Conservation (phyloP, 2,797 vertebrate species). For the Sebastes taczanowskii region DNA sequence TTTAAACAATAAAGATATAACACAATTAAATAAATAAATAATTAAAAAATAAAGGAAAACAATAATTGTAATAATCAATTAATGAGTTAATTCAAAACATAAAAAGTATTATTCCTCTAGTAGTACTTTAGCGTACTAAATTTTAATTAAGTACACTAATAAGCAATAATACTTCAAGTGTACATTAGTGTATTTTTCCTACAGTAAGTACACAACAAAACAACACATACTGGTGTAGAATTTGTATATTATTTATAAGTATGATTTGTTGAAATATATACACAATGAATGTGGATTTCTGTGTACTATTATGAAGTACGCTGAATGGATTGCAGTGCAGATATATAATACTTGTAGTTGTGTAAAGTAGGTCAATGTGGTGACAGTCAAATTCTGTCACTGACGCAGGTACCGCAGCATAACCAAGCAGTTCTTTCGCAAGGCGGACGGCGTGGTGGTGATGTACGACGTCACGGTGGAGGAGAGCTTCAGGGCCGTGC, state of each 20-base stretch:
- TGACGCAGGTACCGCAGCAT: constrained; percentile 88
- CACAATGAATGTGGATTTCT: neutral
- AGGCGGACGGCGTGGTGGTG: constrained; percentile 89
- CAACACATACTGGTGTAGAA: neutral
- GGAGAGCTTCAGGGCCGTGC: constrained; percentile 87
- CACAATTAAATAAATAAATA: neutral
- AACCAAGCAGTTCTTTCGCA: constrained; percentile 94
- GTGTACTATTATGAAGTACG: neutral
- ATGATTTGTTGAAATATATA: neutral
- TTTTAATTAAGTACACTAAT: neutral
- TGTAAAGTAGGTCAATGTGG: neutral
- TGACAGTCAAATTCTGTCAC: neutral
- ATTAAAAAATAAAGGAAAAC: no score
- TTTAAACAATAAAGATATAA: no score
- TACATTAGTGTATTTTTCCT: neutral
- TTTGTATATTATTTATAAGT: neutral
- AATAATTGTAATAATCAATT: no score
- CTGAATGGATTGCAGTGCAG: neutral
- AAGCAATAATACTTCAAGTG: neutral
- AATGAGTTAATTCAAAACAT: no score
- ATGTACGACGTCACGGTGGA: constrained; percentile 90
- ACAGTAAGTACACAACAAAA: neutral
- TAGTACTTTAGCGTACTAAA: neutral
- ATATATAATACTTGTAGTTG: no score
- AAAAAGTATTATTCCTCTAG: neutral